Percentiles rank a stretch among this genome's conserved stretches.
Evolutionary conservation across 2,888 invertebrate genomes (phyloP).

Genomic region (Leptinotarsa peninsularis): DNA sequence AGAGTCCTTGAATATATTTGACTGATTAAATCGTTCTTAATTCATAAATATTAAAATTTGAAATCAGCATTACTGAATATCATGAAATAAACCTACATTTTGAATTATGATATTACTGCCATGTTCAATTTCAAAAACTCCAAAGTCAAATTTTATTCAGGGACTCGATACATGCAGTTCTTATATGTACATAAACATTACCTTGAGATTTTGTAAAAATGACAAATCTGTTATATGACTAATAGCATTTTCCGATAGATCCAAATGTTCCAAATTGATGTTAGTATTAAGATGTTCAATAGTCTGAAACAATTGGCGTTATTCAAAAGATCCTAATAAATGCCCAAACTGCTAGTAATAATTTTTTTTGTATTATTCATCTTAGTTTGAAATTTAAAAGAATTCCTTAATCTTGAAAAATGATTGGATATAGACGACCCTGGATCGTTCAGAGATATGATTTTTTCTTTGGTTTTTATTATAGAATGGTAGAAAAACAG

Average conservation of each 20-base stretch:
- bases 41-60: neutral
- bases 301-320: slow-evolving; percentile 68
- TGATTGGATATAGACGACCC: no score
- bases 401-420: no score
- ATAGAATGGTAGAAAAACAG: no score
- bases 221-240: slow-evolving; percentile 87
- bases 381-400: no score
- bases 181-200: slow-evolving; percentile 60
- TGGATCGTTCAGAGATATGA: no score
- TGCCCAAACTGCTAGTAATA: slow-evolving; percentile 17
- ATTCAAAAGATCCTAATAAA: neutral
- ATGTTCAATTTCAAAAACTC: no score
- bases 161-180: no score
- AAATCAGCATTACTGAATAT: no score
- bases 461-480: no score
- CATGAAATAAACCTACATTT: neutral
- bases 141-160: no score
- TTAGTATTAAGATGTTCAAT: slow-evolving; percentile 90
- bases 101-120: neutral
- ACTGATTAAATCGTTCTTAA: neutral
- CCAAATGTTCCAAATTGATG: slow-evolving; percentile 83
- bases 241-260: slow-evolving; percentile 91
- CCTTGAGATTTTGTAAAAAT: slow-evolving; percentile 84
- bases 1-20: neutral
- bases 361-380: neutral